Conservation (phyloP, 2,797 vertebrate genomes). For the Anableps anableps region DNA sequence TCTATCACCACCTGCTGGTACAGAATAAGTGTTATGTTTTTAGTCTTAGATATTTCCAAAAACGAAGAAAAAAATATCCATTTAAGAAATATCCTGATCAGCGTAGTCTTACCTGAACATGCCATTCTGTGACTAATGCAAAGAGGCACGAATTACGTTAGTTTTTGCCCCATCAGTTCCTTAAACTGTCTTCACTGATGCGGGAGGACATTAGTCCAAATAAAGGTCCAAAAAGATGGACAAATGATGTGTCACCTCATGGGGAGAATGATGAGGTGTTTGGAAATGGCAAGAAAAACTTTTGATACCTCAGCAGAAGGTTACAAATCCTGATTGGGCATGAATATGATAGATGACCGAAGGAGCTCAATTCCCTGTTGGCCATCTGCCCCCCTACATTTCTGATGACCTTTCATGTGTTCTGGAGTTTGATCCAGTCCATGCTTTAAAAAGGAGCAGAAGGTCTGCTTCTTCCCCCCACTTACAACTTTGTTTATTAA, state of each 20-base stretch:
- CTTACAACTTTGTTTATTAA: conserved; percentile 79
- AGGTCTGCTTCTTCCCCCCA: conserved; percentile 28
- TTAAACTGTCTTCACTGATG: conserved; percentile 39
- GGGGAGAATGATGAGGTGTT: conserved; percentile 24
- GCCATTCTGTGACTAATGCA: neutral
- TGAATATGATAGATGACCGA: conserved; percentile 54
- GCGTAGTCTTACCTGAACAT: neutral
- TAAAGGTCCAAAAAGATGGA: conserved; percentile 57
- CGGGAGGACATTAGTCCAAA: conserved; percentile 65
- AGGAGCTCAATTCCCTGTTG: conserved; percentile 10
- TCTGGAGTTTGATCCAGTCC: conserved; percentile 29
- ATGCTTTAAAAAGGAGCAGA: conserved; percentile 2
- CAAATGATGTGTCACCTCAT: conserved; percentile 43
- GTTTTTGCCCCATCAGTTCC: conserved; percentile 44
- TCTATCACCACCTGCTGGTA: neutral
- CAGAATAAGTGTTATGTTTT: neutral
- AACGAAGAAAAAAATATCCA: neutral
- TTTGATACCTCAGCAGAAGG: conserved; percentile 52
- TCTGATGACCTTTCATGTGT: conserved; percentile 18
- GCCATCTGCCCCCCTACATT: conserved; percentile 5
- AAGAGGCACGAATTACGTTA: conserved; percentile 14
- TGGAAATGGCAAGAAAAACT: conserved; percentile 42
- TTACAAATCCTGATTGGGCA: conserved; percentile 26
- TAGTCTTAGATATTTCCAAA: neutral
- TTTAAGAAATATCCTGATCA: neutral